Evolutionary conservation across 2,797 vertebrate species (phyloP), one percentile per base, ranked within the genome.

Genomic region (Cossypha heuglini): DNA sequence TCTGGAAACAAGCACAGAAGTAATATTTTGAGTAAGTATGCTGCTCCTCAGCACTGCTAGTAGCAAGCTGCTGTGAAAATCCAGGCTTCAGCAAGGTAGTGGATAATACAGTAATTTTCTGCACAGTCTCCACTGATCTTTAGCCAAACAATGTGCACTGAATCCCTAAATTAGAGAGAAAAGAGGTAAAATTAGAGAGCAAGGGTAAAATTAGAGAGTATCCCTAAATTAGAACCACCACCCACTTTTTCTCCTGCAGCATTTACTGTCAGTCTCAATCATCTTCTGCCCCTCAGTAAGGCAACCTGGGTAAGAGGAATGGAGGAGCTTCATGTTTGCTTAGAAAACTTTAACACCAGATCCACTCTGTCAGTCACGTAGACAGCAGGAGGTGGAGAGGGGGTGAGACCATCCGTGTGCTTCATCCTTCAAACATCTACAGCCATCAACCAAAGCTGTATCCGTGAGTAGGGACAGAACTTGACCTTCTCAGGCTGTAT

Each of bases 281-380:
- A 31, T 67, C 87, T 93, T 78, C 71, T 86, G 46, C 82, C 96
- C 82, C 58, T 81, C 86, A n/a, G 51, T 37, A 74, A 71, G n/a
- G 52, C 58, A 66, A 64, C 79, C 38, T 55, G 33, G 33, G 33
- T 38, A 80, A 76, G 61, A 49, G 29, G 31, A 52, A 54, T 38
- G 49, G 43, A 55, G 45, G 35, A 95, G 54, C 31, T 90, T 83
- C 66, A 57, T 1, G 1, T 80, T 72, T 75, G 37, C 62, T 77
- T 48, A n/a, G 55, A 43, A 1, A 1, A 18, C 20, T 68, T 67
- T 7, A 76, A 33, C 38, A 40, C 42, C 57, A 76, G 77, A 75
- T 78, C 75, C 1, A 0, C 49, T 59, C 61, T 57, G 16, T 54
- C 78, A 80, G 68, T 59, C 31, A 17, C 2, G 4, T 13, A 74